phyloP scores from a whole-genome alignment of 2,888 invertebrate species.

The Xanthorhoe designata region DNA sequence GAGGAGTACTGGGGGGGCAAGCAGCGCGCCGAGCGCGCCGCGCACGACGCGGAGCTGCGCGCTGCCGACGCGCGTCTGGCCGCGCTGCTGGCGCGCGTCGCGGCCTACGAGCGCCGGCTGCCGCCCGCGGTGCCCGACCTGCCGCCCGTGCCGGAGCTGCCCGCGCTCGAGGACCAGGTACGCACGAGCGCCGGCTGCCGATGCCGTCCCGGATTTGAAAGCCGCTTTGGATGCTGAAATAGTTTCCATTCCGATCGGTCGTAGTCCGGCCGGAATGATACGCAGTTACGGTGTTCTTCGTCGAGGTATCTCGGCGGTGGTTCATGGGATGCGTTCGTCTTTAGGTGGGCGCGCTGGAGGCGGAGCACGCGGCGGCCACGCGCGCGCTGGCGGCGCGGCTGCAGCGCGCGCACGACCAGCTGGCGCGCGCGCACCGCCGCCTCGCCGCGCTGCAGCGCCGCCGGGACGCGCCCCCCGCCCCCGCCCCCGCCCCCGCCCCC shows the following conservation, averaged over 20 bases:
- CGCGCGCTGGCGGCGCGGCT: slow-evolving; percentile 75
- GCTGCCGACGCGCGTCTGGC: slow-evolving; percentile 91
- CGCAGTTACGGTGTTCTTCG: too few relatives aligned
- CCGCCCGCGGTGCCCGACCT: slow-evolving; percentile 75
- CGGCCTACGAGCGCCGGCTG: slow-evolving; percentile 92
- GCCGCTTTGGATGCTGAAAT: too few relatives aligned
- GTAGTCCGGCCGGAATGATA: too few relatives aligned
- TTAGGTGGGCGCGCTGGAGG: slow-evolving; percentile 42
- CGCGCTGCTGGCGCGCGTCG: slow-evolving; percentile 90
- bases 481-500: slow-evolving; percentile 29
- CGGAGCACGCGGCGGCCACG: slow-evolving; percentile 75
- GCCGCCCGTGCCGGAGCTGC: slow-evolving; percentile 89
- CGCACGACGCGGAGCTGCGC: slow-evolving; percentile 91
- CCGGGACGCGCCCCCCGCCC: slow-evolving; percentile 52
- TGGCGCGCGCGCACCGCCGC: slow-evolving; percentile 90
- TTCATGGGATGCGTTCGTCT: too few relatives aligned
- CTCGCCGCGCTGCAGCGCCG: slow-evolving; percentile 86
- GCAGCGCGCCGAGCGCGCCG: slow-evolving; percentile 90
- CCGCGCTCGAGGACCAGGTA: slow-evolving; percentile 83
- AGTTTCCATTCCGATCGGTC: too few relatives aligned
- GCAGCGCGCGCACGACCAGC: slow-evolving; percentile 89
- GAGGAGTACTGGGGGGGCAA: slow-evolving; percentile 95
- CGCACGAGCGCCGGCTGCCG: not conserved
- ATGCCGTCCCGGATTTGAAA: not conserved
- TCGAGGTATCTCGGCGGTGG: too few relatives aligned